Conservation (phyloP, 1,140 invertebrate genomes). For the Halyomorpha halys region DNA sequence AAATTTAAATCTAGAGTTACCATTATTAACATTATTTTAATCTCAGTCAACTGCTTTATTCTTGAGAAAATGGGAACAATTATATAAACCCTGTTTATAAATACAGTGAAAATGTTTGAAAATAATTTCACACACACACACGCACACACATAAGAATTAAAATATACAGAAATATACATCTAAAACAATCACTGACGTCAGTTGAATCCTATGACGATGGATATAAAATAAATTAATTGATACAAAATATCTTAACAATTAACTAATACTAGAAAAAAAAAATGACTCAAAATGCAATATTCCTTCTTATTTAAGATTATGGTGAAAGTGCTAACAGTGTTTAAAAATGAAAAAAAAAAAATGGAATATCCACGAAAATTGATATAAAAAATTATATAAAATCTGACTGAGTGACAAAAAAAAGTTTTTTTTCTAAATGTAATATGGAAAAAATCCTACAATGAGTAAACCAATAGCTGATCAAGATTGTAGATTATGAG, state of each 20-base stretch:
- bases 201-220: neutral
- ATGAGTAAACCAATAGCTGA: too few relatives aligned
- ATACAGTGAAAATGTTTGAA: conserved; percentile 14
- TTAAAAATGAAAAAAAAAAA: neutral
- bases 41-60: conserved; percentile 14
- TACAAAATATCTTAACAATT: conserved; percentile 13
- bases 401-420: neutral
- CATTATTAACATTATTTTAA: conserved; percentile 11
- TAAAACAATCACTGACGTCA: conserved; percentile 8
- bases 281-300: conserved; percentile 15
- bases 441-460: too few relatives aligned
- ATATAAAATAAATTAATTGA: conserved; percentile 22
- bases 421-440: neutral
- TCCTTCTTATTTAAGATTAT: neutral
- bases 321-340: neutral
- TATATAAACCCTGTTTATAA: conserved; percentile 20
- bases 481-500: too few relatives aligned
- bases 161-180: conserved; percentile 15
- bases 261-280: conserved; percentile 21
- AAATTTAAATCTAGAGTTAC: conserved; percentile 13
- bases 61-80: conserved; percentile 15
- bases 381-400: neutral
- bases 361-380: neutral
- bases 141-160: conserved; percentile 1
- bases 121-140: conserved; percentile 1